Conservation (phyloP, 2,797 vertebrate species). For the Thalassophryne amazonica region DNA sequence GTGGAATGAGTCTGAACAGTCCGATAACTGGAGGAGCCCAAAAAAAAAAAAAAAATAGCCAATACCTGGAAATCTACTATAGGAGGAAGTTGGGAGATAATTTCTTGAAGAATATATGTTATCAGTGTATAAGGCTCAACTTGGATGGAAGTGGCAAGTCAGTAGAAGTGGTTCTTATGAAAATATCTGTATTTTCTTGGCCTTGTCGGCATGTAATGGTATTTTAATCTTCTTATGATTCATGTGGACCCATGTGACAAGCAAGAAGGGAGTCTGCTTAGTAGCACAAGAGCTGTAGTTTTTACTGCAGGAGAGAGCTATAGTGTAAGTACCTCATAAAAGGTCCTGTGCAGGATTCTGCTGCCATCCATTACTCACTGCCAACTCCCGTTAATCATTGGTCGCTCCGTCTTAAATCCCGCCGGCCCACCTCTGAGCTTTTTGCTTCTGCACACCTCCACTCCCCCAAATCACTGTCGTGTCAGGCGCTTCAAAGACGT, state of each 20-base stretch:
- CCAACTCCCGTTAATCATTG: conserved; percentile 37
- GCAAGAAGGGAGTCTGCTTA: neutral
- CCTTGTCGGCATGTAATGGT: conserved; percentile 11
- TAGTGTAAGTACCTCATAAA: conserved; percentile 60
- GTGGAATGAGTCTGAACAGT: too few species aligned
- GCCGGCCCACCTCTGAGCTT: neutral
- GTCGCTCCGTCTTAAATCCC: conserved; percentile 13
- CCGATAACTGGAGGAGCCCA: too few species aligned
- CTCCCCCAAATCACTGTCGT: too few species aligned
- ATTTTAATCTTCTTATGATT: conserved; percentile 51
- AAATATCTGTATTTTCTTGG: conserved; percentile 15
- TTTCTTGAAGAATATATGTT: too few species aligned
- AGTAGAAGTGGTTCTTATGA: conserved; percentile 30
- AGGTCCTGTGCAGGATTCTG: conserved; percentile 25
- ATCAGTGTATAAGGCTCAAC: too few species aligned
- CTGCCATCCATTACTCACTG: conserved; percentile 52
- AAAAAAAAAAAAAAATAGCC: too few species aligned
- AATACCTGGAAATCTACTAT: too few species aligned
- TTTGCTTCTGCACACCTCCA: too few species aligned
- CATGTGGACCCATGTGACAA: conserved; percentile 24
- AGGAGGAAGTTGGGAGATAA: too few species aligned
- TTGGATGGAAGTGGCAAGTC: neutral
- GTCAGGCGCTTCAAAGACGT: too few species aligned
- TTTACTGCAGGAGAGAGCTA: conserved; percentile 35
- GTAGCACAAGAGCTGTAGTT: conserved; percentile 46